Evolutionary conservation across 2,113 vertebrate genomes (phyloP).

Genomic region (Harpagus bidentatus): DNA sequence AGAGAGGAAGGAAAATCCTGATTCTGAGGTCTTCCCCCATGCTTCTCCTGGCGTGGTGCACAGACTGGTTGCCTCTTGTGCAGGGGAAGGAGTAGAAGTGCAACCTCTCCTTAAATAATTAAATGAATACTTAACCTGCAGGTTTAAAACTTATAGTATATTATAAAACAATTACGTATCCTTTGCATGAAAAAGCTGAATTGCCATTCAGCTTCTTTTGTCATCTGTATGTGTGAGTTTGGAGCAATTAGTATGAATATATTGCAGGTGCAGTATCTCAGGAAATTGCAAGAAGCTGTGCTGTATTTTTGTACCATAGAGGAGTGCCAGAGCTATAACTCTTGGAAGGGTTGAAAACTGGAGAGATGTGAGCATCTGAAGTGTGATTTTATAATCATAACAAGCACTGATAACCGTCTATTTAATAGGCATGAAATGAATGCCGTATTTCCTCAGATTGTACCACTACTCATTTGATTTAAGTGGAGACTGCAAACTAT

Average conservation of each 20-base stretch:
- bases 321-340: neutral
- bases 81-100: neutral
- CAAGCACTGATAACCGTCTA: neutral
- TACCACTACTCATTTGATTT: neutral
- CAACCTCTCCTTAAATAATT: neutral
- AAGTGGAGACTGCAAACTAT: neutral
- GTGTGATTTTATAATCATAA: constrained; percentile 17
- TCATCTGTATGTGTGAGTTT: neutral
- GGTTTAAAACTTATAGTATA: constrained; percentile 3
- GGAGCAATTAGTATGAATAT: constrained; percentile 36
- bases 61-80: neutral
- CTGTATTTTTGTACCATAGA: neutral
- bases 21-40: neutral
- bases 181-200: constrained; percentile 10
- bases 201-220: constrained; percentile 9
- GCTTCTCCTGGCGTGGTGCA: neutral
- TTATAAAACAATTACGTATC: constrained; percentile 34
- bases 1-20: neutral
- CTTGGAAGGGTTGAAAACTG: neutral
- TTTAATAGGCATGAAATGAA: constrained; percentile 1
- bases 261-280: constrained; percentile 45
- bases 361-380: neutral
- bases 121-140: constrained; percentile 35
- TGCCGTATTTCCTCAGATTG: neutral
- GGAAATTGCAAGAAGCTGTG: constrained; percentile 28